Conservation (phyloP, 1,140 invertebrate species). For the Drosophila kohkoa region DNA sequence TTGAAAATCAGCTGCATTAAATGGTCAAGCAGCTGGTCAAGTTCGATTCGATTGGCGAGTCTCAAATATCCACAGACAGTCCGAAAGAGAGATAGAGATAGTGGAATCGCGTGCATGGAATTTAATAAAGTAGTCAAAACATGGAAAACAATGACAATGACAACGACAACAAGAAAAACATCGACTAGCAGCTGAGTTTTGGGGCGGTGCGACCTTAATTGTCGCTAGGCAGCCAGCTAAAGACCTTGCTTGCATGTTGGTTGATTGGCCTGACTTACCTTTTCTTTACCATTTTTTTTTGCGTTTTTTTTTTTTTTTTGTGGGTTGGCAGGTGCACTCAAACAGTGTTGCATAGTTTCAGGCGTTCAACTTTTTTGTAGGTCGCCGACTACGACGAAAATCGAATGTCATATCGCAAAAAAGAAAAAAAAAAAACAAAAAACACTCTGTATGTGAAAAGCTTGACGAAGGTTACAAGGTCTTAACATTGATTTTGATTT, state of each 20-base stretch:
- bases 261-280: constrained; percentile 39
- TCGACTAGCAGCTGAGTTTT: constrained; percentile 23
- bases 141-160: constrained; percentile 67
- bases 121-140: constrained; percentile 74
- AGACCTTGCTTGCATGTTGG: constrained; percentile 66
- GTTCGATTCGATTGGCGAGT: constrained; percentile 34
- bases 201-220: constrained; percentile 63
- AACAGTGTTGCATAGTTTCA: constrained; percentile 51
- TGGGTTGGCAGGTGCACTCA: constrained; percentile 46
- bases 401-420: constrained; percentile 49
- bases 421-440: constrained; percentile 17
- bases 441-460: too few species aligned
- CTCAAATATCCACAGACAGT: constrained; percentile 28
- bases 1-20: constrained; percentile 39
- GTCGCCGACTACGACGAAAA: constrained; percentile 40
- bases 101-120: constrained; percentile 58
- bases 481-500: constrained; percentile 61
- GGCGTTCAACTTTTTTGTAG: constrained; percentile 61
- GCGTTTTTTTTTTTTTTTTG: not conserved
- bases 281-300: constrained; percentile 2
- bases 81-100: not conserved
- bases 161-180: constrained; percentile 35
- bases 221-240: constrained; percentile 58
- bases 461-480: constrained; percentile 53
- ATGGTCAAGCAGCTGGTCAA: constrained; percentile 39